Percentiles rank a stretch among this genome's conserved stretches.
phyloP scores from a whole-genome alignment of 2,113 vertebrate genomes.

The Syngnathus scovelli region DNA sequence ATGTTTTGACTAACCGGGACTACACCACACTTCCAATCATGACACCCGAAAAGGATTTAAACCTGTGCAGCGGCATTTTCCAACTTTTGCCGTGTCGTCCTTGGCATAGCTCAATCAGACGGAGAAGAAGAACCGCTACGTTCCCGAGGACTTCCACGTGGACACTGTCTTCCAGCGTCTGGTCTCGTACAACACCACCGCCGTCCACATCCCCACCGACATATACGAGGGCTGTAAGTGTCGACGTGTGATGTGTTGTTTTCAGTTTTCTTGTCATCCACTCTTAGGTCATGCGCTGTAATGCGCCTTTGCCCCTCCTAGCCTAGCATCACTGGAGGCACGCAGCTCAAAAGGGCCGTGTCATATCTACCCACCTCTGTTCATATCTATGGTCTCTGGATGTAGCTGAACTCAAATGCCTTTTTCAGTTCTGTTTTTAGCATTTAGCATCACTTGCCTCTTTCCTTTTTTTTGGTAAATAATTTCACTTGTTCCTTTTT shows the following conservation, averaged over 20 bases:
- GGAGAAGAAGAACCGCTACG: constrained; percentile 13
- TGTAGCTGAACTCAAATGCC: no score
- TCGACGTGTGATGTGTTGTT: neutral
- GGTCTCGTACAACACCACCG: constrained; percentile 16
- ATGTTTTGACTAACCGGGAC: neutral
- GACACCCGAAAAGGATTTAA: no score
- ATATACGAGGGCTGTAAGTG: constrained; percentile 18
- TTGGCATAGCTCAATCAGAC: constrained; percentile 10
- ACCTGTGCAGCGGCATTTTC: neutral
- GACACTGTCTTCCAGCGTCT: constrained; percentile 6
- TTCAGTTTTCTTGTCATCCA: neutral
- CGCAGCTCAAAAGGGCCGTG: no score
- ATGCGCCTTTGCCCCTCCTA: no score
- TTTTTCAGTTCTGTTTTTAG: no score
- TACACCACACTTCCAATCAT: neutral
- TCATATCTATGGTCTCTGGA: no score
- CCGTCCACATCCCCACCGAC: constrained; percentile 15
- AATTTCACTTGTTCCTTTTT: no score
- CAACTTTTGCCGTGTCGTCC: neutral
- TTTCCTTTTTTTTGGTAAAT: no score
- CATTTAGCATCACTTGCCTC: no score
- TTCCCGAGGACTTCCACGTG: constrained; percentile 13
- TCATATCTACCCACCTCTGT: no score
- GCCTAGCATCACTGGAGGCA: no score
- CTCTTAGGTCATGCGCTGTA: no score